Evolutionary conservation across 2,888 invertebrate species (phyloP).

Genomic region (Dasypogon diadema): DNA sequence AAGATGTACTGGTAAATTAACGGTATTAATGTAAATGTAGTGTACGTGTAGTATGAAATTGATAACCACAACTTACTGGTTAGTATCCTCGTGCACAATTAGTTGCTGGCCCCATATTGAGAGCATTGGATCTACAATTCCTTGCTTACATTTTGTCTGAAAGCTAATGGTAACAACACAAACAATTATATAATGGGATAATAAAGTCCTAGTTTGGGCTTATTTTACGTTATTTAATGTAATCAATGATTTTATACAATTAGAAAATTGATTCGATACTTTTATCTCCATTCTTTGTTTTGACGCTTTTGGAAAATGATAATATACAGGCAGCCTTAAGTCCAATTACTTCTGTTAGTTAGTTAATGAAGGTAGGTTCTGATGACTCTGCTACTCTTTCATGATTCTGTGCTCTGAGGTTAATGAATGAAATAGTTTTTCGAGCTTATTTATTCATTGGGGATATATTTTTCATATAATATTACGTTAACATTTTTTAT

Average conservation of each 20-base stretch:
- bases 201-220: constrained; percentile 15
- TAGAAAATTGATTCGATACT: not conserved
- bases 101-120: constrained; percentile 98
- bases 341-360: not conserved
- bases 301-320: not conserved
- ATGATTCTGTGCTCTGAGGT: not conserved
- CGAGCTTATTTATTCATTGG: too few species aligned
- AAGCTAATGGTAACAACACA: constrained; percentile 71
- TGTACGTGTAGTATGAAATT: constrained; percentile 48
- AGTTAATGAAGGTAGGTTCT: not conserved
- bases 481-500: too few species aligned
- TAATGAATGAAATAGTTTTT: not conserved
- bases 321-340: not conserved
- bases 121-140: constrained; percentile 98
- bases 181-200: constrained; percentile 57
- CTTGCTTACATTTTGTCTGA: constrained; percentile 92
- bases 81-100: constrained; percentile 97
- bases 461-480: too few species aligned
- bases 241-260: not conserved
- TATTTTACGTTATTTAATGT: not conserved
- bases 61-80: constrained; percentile 83
- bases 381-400: constrained; percentile 21
- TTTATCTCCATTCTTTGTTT: not conserved
- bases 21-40: constrained; percentile 12
- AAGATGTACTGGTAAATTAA: constrained; percentile 26